A percentile compares a stretch with the other conserved stretches of the same genome.
These are phyloP conservation scores for Eurosta solidaginis DNA, from an alignment of 1,140 invertebrate genomes.

Conservation along the genomic window DNA sequence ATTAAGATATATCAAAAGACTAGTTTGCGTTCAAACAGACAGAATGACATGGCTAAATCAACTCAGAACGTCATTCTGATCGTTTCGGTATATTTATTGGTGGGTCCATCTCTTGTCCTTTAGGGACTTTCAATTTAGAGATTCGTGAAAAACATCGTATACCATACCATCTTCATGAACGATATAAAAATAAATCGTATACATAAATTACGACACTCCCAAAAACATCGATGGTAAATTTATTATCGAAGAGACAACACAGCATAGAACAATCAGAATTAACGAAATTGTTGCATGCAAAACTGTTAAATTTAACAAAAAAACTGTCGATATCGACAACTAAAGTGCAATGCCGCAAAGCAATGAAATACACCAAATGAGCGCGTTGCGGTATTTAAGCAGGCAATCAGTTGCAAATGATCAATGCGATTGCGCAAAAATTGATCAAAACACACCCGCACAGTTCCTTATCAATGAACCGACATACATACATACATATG, in stretches of 20 bases:
- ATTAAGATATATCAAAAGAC: no score
- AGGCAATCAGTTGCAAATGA: constrained; percentile 10
- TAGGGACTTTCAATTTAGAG: no score
- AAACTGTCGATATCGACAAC: constrained; percentile 9
- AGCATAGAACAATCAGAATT: background rate
- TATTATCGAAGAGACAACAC: background rate
- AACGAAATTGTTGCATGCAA: constrained; percentile 24
- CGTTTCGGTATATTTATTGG: no score
- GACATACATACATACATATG: background rate
- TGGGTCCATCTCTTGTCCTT: no score
- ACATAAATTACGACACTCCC: background rate
- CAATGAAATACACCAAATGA: constrained; percentile 9
- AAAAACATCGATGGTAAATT: background rate
- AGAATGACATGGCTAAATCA: no score
- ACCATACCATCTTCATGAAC: no score
- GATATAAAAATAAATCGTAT: no score
- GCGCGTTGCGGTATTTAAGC: background rate
- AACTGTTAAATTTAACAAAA: constrained; percentile 15
- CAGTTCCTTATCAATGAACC: background rate
- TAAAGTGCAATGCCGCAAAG: background rate
- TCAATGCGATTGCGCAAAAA: constrained; percentile 1
- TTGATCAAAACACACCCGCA: background rate
- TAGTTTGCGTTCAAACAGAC: no score
- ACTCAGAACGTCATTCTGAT: no score
- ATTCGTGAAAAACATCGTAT: no score